These are phyloP conservation scores for Myrmecophaga tridactyla DNA, from an alignment of 2,113 vertebrate species.

Conservation along the genomic window DNA sequence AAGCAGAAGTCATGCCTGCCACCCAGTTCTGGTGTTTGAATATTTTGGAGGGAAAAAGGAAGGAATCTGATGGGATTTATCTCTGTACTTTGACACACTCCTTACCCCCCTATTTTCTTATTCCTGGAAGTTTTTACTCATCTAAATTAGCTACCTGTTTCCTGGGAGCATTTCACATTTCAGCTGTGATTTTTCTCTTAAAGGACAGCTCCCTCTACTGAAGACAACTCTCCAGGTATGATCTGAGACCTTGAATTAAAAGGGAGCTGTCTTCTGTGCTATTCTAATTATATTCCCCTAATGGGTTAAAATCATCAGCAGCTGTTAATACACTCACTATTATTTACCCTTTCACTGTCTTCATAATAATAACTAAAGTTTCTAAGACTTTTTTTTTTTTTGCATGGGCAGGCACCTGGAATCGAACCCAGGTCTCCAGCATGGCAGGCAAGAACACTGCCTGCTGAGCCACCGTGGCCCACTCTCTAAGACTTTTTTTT, in stretches of 20 bases:
- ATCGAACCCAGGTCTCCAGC: too few species aligned
- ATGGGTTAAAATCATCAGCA: not conserved
- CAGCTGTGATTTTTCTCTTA: not conserved
- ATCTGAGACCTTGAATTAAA: not conserved
- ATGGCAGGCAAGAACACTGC: too few species aligned
- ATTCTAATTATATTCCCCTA: not conserved
- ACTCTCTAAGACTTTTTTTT: not conserved
- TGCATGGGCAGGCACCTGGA: too few species aligned
- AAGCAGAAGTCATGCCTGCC: not conserved
- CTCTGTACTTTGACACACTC: not conserved
- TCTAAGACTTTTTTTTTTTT: not conserved
- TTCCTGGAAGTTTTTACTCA: not conserved
- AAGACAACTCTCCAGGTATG: not conserved
- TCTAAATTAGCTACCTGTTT: not conserved
- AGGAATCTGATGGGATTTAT: not conserved
- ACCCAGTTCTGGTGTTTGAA: not conserved
- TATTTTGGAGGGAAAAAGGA: not conserved
- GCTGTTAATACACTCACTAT: not conserved
- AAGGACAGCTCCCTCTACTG: not conserved
- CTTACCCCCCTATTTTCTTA: not conserved
- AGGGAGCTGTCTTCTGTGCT: not conserved
- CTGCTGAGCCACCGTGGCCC: too few species aligned
- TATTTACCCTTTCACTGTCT: not conserved
- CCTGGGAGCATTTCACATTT: not conserved
- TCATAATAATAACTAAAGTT: not conserved